These are phyloP conservation scores for Muscicapa adusta DNA, from an alignment of 2,113 vertebrate genomes.

Conservation along the genomic window DNA sequence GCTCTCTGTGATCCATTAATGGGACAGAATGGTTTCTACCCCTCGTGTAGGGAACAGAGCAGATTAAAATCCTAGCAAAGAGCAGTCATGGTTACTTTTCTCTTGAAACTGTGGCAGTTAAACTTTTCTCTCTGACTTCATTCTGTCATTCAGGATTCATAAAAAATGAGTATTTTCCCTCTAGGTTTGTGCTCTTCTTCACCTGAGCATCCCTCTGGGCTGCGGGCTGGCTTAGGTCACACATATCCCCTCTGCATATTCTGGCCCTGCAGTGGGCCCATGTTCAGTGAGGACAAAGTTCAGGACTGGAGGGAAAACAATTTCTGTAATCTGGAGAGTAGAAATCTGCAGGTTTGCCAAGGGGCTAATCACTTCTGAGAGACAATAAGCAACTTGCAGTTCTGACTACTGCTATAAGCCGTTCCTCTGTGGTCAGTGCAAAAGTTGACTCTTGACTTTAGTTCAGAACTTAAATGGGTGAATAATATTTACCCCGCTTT, in stretches of 20 bases:
- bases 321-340: background rate
- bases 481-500: background rate
- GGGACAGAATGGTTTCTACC: background rate
- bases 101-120: background rate
- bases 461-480: background rate
- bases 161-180: background rate
- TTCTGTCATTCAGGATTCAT: background rate
- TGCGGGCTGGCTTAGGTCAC: accelerated
- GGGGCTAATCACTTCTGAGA: background rate
- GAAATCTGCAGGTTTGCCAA: background rate
- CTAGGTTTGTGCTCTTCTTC: background rate
- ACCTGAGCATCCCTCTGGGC: background rate
- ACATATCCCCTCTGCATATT: background rate
- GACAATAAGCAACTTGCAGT: background rate
- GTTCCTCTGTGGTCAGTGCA: background rate
- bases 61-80: background rate
- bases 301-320: background rate
- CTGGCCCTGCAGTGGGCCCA: background rate
- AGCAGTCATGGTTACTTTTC: background rate
- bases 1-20: background rate
- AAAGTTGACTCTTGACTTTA: background rate
- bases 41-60: background rate
- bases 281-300: background rate
- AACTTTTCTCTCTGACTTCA: background rate
- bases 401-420: background rate